Base-by-base conservation (phyloP, 2,888 invertebrate species). In the Sinodicranocentrus sp. region DNA sequence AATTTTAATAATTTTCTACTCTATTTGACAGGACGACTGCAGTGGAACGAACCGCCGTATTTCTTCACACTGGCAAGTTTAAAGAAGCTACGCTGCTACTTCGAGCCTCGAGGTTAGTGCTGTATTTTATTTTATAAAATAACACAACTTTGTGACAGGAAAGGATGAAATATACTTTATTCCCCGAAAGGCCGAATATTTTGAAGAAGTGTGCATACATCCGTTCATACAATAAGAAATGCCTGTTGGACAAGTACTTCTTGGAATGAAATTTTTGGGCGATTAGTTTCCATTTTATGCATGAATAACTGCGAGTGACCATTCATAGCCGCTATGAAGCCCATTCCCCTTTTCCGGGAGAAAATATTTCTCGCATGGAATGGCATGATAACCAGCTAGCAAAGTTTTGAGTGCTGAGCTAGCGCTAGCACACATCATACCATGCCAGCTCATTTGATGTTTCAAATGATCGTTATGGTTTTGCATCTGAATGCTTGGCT, bases 31-130 rank as follows among this genome's bases (percentile, higher is more conserved):
- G 91, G 93, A 70, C 93, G 85, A 95, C 95, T 89, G 96, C 97
- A 82, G 96, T 98, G 95, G 94, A 94, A 90, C 94, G 93, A 89
- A 94, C 98, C 88, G 97, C 98, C 90, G 94, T 93, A 89, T 92
- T 94, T 85, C 92, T 98, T 90, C 93, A 95, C 65, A 93, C 93
- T 71, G 72, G 93, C 82, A 93, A 95, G 88, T 93, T 94, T 88
- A 95, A 95, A 89, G 93, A 94, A 88, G 96, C 96, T 15, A 92
- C 97, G 44, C 95, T 95, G 83, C 92, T 97, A 88, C 92, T 98
- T 87, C 93, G 97, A 90, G 94, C 97, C 33, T 94, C 96, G 83
- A 33, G 33, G 10, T 10, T 33, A 33, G 3, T 33, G 3, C 33
- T 33, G 3, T 33, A 33, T 33, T 33, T 33, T 33, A 33, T 33